Percentiles rank a stretch among this genome's conserved stretches.
Conservation (phyloP, 2,113 vertebrate species). For the Prolemur simus region DNA sequence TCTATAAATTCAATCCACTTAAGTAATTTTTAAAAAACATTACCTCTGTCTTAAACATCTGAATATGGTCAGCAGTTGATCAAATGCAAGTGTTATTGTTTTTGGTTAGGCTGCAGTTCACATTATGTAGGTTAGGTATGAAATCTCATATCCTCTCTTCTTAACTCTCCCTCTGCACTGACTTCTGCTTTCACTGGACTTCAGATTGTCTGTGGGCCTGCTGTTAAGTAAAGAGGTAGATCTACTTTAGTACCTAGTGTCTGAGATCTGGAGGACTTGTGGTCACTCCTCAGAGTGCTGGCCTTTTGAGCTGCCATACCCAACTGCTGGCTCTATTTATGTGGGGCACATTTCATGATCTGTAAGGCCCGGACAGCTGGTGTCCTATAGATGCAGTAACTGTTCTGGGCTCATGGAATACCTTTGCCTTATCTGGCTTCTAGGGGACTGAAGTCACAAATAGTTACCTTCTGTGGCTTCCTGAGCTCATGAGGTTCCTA, state of each 20-base stretch:
- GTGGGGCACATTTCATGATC: neutral
- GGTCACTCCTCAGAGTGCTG: neutral
- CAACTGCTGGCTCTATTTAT: neutral
- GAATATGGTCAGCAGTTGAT: neutral
- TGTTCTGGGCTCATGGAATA: neutral
- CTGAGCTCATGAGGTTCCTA: neutral
- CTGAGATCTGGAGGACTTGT: neutral
- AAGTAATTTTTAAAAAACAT: neutral
- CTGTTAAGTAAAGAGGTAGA: fast-evolving
- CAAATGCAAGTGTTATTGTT: neutral
- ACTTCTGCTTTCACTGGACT: neutral
- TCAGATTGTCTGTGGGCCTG: neutral
- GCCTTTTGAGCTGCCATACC: neutral
- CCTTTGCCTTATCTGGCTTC: neutral
- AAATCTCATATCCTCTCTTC: neutral
- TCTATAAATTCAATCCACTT: neutral
- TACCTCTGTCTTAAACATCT: neutral
- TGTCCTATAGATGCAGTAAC: neutral
- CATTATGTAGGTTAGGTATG: neutral
- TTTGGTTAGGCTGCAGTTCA: neutral
- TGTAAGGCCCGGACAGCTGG: neutral
- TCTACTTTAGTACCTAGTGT: neutral
- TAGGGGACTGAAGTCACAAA: neutral
- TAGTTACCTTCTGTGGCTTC: neutral
- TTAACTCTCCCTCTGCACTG: neutral